These are phyloP conservation scores for Conistra vaccinii DNA, from an alignment of 2,888 invertebrate species.

Conservation along the genomic window DNA sequence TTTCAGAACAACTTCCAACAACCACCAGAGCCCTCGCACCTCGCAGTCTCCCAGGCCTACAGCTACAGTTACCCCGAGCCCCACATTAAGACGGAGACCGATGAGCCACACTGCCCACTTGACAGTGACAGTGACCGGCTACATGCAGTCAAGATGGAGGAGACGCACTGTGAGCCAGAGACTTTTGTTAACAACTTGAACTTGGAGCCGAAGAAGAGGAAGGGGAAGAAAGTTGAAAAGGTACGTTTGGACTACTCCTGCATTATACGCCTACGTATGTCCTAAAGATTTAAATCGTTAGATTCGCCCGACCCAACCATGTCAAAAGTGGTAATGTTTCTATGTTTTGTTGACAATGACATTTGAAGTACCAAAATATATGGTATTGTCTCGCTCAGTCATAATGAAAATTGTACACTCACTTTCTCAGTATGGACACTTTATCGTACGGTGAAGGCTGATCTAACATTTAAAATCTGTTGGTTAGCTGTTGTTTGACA, in stretches of 20 bases:
- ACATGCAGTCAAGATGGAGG: conserved; percentile 63
- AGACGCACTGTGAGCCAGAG: conserved; percentile 76
- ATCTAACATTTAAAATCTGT: not conserved
- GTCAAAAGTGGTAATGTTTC: not conserved
- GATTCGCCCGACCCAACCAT: not conserved
- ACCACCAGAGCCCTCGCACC: conserved; percentile 9
- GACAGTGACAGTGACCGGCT: conserved; percentile 20
- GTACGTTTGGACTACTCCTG: conserved; percentile 3
- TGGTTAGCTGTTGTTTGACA: not conserved
- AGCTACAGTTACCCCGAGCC: not conserved
- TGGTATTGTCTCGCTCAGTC: not conserved
- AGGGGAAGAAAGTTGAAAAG: conserved; percentile 48
- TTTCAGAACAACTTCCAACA: conserved; percentile 48
- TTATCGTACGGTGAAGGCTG: not conserved
- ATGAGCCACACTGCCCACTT: not conserved
- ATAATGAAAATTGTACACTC: not conserved
- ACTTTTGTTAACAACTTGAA: conserved; percentile 76
- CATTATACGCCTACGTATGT: not conserved
- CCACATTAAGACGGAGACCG: conserved; percentile 46
- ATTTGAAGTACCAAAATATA: not conserved
- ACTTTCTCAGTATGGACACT: not conserved
- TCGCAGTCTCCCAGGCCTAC: not conserved
- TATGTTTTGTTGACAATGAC: not conserved
- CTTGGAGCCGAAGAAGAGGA: conserved; percentile 53
- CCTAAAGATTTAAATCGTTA: not conserved